These are phyloP conservation scores for Nasonia giraulti DNA, from an alignment of 1,140 invertebrate genomes.

Conservation along the genomic window DNA sequence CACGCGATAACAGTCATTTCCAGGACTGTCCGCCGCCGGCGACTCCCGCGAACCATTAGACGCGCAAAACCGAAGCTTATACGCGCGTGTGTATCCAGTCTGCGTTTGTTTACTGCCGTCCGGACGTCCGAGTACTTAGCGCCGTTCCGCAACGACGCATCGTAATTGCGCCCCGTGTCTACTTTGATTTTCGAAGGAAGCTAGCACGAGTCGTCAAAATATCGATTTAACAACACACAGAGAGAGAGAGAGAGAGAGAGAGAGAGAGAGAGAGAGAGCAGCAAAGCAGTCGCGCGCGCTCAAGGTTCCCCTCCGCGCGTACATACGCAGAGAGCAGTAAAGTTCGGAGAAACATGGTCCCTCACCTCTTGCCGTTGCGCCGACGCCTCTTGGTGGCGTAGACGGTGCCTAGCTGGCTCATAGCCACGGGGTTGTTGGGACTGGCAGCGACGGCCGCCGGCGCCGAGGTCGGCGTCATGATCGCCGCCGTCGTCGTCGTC, in stretches of 20 bases:
- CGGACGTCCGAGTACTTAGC: conserved; percentile 44
- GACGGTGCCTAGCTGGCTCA: conserved; percentile 94
- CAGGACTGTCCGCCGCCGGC: background rate
- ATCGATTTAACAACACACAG: conserved; percentile 44
- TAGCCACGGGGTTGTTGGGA: conserved; percentile 74
- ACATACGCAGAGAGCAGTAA: background rate
- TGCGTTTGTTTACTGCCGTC: background rate
- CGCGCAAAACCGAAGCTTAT: background rate
- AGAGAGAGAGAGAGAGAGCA: background rate
- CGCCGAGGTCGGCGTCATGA: conserved; percentile 61
- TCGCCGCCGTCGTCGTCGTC: conserved; percentile 54
- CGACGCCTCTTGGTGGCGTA: conserved; percentile 94
- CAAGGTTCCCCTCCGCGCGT: no score
- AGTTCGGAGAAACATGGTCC: conserved; percentile 51
- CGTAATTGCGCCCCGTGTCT: background rate
- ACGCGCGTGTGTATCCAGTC: no score
- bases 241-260: background rate
- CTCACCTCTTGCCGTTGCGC: conserved; percentile 94
- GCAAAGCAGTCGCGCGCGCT: no score
- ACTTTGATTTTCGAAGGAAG: background rate
- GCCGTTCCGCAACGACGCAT: conserved; percentile 25
- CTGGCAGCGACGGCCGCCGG: conserved; percentile 62
- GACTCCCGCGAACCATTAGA: conserved; percentile 12
- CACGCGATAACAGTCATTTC: conserved; percentile 1
- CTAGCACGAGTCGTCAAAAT: background rate